Evolutionary conservation across 2,888 invertebrate genomes (phyloP).

Genomic region (Amorpha juglandis): DNA sequence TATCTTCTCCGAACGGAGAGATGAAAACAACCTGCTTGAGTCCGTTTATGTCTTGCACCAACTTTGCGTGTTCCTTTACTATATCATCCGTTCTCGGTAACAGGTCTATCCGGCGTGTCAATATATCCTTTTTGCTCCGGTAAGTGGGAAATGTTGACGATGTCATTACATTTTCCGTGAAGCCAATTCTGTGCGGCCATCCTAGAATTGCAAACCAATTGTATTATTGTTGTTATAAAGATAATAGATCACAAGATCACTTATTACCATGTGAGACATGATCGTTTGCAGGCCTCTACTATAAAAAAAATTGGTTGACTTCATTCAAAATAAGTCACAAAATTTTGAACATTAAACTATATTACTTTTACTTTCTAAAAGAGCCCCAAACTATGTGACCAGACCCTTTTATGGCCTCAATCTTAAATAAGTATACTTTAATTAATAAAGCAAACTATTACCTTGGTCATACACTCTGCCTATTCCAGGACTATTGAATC

Average conservation of each 20-base stretch:
- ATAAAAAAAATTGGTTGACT: too few relatives aligned
- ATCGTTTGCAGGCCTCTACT: too few relatives aligned
- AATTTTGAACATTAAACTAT: too few relatives aligned
- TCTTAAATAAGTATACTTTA: too few relatives aligned
- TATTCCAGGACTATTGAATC: conserved; percentile 44
- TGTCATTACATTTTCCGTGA: conserved; percentile 30
- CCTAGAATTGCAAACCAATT: conserved; percentile 38
- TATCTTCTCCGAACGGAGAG: conserved; percentile 62
- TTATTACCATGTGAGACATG: too few relatives aligned
- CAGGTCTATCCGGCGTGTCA: conserved; percentile 35
- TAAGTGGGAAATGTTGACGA: conserved; percentile 25
- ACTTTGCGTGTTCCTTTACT: conserved; percentile 74
- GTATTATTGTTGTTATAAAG: neutral
- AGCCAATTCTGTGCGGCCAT: conserved; percentile 41
- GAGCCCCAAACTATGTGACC: too few relatives aligned
- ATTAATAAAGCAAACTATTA: conserved; percentile 35
- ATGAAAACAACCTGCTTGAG: conserved; percentile 67
- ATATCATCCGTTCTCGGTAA: conserved; percentile 60
- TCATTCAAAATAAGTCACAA: too few relatives aligned
- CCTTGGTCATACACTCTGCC: conserved; percentile 55
- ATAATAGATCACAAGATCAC: too few relatives aligned
- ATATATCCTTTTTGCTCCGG: conserved; percentile 31
- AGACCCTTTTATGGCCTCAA: too few relatives aligned
- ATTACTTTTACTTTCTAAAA: too few relatives aligned
- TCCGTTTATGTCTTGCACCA: conserved; percentile 77